These are phyloP conservation scores for Corydoras sp. DNA, from an alignment of 2,113 vertebrate genomes.

Conservation along the genomic window DNA sequence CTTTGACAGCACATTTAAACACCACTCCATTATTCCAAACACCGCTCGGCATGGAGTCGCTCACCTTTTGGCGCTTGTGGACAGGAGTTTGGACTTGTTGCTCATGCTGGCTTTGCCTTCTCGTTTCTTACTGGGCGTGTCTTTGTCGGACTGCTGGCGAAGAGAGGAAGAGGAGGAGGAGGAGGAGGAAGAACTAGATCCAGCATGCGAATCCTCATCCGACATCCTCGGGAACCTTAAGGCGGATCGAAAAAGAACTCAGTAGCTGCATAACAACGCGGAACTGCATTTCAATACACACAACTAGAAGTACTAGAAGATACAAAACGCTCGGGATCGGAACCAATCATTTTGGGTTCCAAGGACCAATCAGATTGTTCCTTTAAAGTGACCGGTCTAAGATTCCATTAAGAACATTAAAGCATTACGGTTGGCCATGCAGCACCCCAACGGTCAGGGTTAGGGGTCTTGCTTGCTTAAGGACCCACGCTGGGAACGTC, in stretches of 20 bases:
- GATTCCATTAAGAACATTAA: too few species aligned
- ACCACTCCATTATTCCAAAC: too few species aligned
- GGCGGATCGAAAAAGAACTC: slow-evolving; percentile 24
- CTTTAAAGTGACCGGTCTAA: too few species aligned
- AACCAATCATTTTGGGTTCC: too few species aligned
- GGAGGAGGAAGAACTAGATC: slow-evolving; percentile 90
- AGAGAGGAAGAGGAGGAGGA: slow-evolving; percentile 77
- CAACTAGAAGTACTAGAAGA: not conserved
- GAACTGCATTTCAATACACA: not conserved
- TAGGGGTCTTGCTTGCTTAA: too few species aligned
- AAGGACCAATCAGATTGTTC: too few species aligned
- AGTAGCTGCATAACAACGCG: not conserved
- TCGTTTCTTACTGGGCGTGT: slow-evolving; percentile 79
- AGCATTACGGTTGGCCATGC: too few species aligned
- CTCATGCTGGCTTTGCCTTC: slow-evolving; percentile 95
- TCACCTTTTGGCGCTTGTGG: slow-evolving; percentile 95
- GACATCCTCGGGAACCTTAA: slow-evolving; percentile 82
- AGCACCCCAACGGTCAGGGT: too few species aligned
- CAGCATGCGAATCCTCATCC: slow-evolving; percentile 98
- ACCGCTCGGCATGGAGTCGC: not conserved
- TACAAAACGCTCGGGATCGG: too few species aligned
- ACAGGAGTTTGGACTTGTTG: slow-evolving; percentile 95
- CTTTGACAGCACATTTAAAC: too few species aligned
- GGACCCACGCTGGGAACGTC: too few species aligned
- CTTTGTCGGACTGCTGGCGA: slow-evolving; percentile 80